Conservation (phyloP, 2,797 vertebrate genomes). For the Enteromius treurensis region DNA sequence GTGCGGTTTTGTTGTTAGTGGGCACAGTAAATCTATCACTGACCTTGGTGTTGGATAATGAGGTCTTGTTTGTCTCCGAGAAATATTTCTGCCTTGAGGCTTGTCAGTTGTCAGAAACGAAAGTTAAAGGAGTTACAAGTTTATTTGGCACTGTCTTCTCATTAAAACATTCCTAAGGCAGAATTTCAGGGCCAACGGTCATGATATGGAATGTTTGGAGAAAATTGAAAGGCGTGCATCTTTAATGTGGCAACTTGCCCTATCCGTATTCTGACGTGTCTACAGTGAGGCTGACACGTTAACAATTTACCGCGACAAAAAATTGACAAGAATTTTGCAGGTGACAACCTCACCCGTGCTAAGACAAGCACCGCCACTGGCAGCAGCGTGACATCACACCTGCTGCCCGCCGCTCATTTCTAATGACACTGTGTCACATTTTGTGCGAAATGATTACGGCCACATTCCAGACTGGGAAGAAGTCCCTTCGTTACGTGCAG, state of each 20-base stretch:
- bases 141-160: conserved; percentile 31
- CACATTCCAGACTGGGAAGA: conserved; percentile 40
- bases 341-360: not conserved
- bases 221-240: conserved; percentile 22
- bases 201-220: conserved; percentile 15
- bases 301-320: conserved; percentile 13
- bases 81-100: conserved; percentile 31
- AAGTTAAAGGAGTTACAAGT: conserved; percentile 34
- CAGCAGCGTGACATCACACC: conserved; percentile 21
- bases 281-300: conserved; percentile 26
- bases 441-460: conserved; percentile 38
- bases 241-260: conserved; percentile 35
- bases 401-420: conserved; percentile 15
- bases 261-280: not conserved
- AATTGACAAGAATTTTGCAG: conserved; percentile 19
- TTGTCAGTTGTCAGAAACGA: conserved; percentile 24
- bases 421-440: conserved; percentile 43
- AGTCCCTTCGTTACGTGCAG: conserved; percentile 6
- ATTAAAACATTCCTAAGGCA: conserved; percentile 35
- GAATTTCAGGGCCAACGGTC: not conserved
- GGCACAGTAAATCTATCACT: not conserved
- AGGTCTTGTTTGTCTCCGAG: conserved; percentile 27
- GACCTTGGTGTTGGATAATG: conserved; percentile 39
- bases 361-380: conserved; percentile 3
- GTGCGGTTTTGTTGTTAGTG: not conserved